These are phyloP conservation scores for Regulus satrapa DNA, from an alignment of 2,113 vertebrate species.

Conservation along the genomic window DNA sequence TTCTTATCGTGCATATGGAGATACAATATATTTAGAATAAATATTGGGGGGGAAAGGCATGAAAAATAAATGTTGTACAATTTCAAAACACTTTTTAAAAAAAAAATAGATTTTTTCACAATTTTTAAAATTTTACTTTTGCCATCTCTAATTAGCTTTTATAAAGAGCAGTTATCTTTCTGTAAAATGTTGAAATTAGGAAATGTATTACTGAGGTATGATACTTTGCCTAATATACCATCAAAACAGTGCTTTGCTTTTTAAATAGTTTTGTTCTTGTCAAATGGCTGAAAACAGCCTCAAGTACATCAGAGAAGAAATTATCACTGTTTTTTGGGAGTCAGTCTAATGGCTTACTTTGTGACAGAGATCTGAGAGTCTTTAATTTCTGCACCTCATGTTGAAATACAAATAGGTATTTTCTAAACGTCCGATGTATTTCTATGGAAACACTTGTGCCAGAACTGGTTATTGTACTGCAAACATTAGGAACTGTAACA, in stretches of 20 bases:
- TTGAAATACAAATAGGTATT: neutral
- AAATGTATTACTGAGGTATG: neutral
- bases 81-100: neutral
- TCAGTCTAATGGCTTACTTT: neutral
- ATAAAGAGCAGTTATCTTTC: neutral
- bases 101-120: neutral
- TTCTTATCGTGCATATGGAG: neutral
- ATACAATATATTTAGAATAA: neutral
- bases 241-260: neutral
- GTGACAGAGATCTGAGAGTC: neutral
- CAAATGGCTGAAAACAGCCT: neutral
- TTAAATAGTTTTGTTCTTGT: neutral
- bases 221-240: neutral
- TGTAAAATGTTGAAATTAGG: neutral
- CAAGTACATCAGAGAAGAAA: neutral
- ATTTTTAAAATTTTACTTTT: neutral
- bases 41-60: rapidly evolving
- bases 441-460: neutral
- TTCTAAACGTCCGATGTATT: neutral
- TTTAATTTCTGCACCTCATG: neutral
- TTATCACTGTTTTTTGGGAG: neutral
- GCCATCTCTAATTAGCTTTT: neutral
- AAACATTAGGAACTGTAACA: neutral
- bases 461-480: neutral
- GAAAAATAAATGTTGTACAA: neutral